phyloP scores from a whole-genome alignment of 2,113 vertebrate genomes.

The Cisticola juncidis region DNA sequence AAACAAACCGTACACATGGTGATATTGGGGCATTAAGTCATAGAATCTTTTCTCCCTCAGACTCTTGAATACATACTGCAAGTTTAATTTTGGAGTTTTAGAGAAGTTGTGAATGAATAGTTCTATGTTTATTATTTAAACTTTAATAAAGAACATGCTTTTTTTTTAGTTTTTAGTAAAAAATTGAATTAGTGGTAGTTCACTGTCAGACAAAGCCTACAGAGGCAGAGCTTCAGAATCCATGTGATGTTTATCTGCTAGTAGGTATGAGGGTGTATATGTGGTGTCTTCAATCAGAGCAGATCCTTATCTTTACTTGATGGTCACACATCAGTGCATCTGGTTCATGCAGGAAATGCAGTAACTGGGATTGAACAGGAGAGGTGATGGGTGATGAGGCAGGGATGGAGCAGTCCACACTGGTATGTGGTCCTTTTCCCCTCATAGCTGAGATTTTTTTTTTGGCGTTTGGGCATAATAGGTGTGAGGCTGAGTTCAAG shows the following conservation, averaged over 20 bases:
- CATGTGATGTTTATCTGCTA: background rate
- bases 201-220: background rate
- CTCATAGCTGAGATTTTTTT: background rate
- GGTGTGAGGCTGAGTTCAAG: background rate
- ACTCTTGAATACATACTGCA: background rate
- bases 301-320: background rate
- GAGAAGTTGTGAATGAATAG: background rate
- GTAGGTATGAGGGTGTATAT: background rate
- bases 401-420: background rate
- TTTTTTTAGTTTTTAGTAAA: background rate
- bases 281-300: background rate
- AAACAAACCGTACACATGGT: slow-evolving; percentile 5
- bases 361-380: background rate
- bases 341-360: background rate
- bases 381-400: background rate
- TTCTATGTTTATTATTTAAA: background rate
- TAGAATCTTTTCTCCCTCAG: background rate
- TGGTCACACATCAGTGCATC: background rate
- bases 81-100: background rate
- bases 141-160: background rate
- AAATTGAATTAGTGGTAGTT: background rate
- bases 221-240: background rate
- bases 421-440: background rate
- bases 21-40: background rate
- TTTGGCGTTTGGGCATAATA: background rate